These are phyloP conservation scores for Lycophotia porphyrea DNA, from an alignment of 2,888 invertebrate species.

Conservation along the genomic window DNA sequence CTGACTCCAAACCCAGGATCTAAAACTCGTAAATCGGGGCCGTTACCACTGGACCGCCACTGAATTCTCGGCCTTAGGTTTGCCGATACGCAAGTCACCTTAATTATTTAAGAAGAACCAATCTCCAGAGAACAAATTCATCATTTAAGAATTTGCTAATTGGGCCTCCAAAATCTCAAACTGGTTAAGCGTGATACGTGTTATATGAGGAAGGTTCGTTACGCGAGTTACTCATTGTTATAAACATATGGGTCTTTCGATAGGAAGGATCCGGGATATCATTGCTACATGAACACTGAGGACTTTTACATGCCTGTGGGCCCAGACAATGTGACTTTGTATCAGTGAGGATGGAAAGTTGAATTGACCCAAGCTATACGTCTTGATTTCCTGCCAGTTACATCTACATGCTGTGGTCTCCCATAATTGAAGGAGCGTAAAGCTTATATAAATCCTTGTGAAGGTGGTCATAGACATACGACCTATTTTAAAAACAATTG, in stretches of 20 bases:
- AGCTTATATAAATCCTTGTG: background rate
- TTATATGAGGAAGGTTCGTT: background rate
- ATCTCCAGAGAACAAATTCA: background rate
- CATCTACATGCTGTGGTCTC: background rate
- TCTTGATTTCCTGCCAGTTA: background rate
- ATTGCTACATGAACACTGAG: background rate
- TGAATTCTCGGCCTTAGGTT: background rate
- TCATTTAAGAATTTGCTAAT: constrained; percentile 8
- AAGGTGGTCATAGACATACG: background rate
- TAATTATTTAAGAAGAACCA: constrained; percentile 11
- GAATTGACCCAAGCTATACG: background rate
- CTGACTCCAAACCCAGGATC: background rate
- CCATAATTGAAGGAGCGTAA: background rate
- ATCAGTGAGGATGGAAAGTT: background rate
- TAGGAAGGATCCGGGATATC: background rate
- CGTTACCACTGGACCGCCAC: background rate
- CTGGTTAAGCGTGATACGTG: background rate
- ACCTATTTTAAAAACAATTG: background rate
- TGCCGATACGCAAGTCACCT: background rate
- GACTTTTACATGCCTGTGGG: background rate
- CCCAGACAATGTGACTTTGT: background rate
- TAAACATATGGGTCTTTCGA: background rate
- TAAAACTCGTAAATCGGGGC: background rate
- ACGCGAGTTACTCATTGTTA: background rate
- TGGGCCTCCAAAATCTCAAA: background rate